Percentiles rank a stretch among this genome's conserved stretches.
Evolutionary conservation across 2,113 vertebrate genomes (phyloP).

Genomic region (Sylvietta virens): DNA sequence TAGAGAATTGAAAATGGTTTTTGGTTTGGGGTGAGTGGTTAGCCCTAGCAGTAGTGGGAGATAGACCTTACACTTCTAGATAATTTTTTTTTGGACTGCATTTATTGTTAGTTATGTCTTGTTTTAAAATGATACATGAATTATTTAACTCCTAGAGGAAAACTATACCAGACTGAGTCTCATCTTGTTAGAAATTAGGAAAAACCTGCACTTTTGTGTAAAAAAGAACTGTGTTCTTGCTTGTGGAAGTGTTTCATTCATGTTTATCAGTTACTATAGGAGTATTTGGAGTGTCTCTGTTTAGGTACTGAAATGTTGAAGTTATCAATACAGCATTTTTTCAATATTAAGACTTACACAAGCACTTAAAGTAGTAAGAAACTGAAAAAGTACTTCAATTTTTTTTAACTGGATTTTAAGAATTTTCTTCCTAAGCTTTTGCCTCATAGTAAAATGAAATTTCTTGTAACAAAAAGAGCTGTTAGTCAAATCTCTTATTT

Average conservation of each 20-base stretch:
- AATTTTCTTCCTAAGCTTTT: not conserved
- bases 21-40: not conserved
- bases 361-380: not conserved
- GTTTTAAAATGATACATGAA: not conserved
- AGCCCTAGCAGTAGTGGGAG: not conserved
- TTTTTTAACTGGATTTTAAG: not conserved
- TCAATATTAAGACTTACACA: not conserved
- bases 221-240: not conserved
- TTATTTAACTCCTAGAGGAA: not conserved
- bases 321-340: not conserved
- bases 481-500: not conserved
- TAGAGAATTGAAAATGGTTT: not conserved
- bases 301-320: not conserved
- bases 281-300: not conserved
- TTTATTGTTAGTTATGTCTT: not conserved
- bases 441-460: not conserved
- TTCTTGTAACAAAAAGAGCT: not conserved
- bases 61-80: not conserved
- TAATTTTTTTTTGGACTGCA: not conserved
- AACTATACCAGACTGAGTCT: not conserved
- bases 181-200: not conserved
- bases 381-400: not conserved
- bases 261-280: not conserved
- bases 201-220: not conserved
- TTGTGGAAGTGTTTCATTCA: not conserved